A percentile compares a stretch with the other conserved stretches of the same genome.
Conservation (phyloP, 2,888 invertebrate genomes). For the Zygaena filipendulae region DNA sequence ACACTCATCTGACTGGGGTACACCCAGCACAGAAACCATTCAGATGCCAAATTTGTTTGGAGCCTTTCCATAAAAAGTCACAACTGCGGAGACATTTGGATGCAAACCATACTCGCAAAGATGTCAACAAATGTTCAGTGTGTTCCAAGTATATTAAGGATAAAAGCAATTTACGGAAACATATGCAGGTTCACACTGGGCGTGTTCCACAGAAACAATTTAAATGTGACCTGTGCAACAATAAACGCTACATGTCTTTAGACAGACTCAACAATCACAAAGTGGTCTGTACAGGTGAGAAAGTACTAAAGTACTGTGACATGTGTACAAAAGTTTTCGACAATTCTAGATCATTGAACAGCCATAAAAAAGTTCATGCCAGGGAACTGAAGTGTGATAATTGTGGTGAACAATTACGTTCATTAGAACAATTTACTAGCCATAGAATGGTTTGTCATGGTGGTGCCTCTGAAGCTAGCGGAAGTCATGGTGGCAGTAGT, state of each 20-base stretch:
- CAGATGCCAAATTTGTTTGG: constrained; percentile 63
- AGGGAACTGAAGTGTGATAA: constrained; percentile 62
- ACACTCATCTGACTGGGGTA: constrained; percentile 61
- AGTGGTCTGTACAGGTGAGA: constrained; percentile 63
- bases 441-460: constrained; percentile 61
- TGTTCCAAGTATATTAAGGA: constrained; percentile 68
- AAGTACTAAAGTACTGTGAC: constrained; percentile 61
- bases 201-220: constrained; percentile 64
- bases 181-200: constrained; percentile 67
- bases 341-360: constrained; percentile 62
- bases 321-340: constrained; percentile 68
- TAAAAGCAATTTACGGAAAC: constrained; percentile 64
- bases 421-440: constrained; percentile 60
- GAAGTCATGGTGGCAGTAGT: constrained; percentile 32
- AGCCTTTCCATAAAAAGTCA: constrained; percentile 62
- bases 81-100: constrained; percentile 62
- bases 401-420: constrained; percentile 62
- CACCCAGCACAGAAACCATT: constrained; percentile 65
- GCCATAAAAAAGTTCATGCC: constrained; percentile 65
- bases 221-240: constrained; percentile 65
- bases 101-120: constrained; percentile 59
- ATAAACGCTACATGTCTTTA: constrained; percentile 63
- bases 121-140: constrained; percentile 65
- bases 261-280: constrained; percentile 65
- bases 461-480: constrained; percentile 34